phyloP scores from a whole-genome alignment of 2,113 vertebrate species.

The Malurus alboscapulatus region DNA sequence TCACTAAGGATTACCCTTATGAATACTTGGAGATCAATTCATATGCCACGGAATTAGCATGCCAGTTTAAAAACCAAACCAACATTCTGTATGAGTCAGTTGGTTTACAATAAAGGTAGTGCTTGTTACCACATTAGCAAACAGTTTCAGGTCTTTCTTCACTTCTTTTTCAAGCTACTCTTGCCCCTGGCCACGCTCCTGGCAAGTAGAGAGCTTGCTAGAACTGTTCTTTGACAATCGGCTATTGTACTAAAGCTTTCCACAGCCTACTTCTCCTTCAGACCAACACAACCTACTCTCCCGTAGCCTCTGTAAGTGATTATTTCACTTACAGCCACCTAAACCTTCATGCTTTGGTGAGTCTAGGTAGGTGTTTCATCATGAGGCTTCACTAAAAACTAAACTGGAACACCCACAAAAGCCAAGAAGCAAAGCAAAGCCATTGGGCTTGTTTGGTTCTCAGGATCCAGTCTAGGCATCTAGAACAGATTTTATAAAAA shows the following conservation, averaged over 20 bases:
- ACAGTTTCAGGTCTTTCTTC: slow-evolving; percentile 7
- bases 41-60: neutral
- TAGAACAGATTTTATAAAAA: neutral
- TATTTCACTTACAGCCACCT: neutral
- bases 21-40: neutral
- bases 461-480: neutral
- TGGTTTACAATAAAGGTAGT: neutral
- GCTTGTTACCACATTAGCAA: neutral
- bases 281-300: neutral
- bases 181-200: neutral
- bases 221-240: neutral
- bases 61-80: neutral
- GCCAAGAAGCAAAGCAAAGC: neutral
- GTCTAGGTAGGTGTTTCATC: neutral
- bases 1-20: neutral
- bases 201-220: neutral
- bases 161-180: neutral
- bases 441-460: neutral
- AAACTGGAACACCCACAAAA: neutral
- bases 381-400: neutral
- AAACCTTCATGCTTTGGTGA: neutral
- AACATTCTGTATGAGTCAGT: neutral
- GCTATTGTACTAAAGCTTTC: neutral
- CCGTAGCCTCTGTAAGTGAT: neutral
- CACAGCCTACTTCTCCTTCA: neutral